Evolutionary conservation across 64 coral and sea anemone genomes (phyloP).

Genomic region (Actinia equina): DNA sequence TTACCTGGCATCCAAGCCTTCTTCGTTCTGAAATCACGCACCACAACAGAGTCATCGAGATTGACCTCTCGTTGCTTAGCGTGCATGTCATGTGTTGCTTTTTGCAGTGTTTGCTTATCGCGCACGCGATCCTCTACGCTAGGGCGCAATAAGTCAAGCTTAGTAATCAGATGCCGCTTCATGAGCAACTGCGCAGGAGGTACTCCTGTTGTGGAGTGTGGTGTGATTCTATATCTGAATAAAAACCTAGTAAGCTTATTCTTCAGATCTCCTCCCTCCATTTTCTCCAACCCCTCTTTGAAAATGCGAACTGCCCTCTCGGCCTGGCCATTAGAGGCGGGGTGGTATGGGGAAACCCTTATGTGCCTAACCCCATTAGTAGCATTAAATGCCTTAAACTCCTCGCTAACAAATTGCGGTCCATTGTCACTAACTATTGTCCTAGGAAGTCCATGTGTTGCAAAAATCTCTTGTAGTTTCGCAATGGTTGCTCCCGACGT

Average conservation of each 20-base stretch:
- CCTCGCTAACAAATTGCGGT: conserved; percentile 29
- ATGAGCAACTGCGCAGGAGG: conserved; percentile 30
- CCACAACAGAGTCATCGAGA: conserved; percentile 23
- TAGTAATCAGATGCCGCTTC: conserved; percentile 2
- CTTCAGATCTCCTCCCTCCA: neutral
- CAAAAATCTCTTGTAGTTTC: no score
- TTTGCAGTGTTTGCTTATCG: conserved; percentile 12
- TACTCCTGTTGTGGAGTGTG: conserved; percentile 36
- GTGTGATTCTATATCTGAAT: conserved; percentile 13
- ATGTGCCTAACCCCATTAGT: conserved; percentile 29
- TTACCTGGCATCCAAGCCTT: conserved; percentile 27
- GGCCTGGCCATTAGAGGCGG: neutral
- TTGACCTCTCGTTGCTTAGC: conserved; percentile 17
- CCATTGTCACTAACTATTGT: conserved; percentile 24
- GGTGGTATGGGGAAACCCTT: conserved; percentile 17
- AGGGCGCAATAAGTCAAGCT: conserved; percentile 7
- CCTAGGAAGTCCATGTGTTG: no score
- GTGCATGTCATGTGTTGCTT: conserved; percentile 19
- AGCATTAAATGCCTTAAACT: conserved; percentile 31
- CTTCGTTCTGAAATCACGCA: conserved; percentile 19
- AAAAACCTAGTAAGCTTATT: conserved; percentile 19
- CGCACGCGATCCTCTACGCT: conserved; percentile 4
- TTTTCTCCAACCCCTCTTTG: neutral
- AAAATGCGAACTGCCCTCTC: neutral
- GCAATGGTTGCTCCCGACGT: no score